phyloP scores from a whole-genome alignment of 2,888 invertebrate genomes.

The Heterodera filipjevi region DNA sequence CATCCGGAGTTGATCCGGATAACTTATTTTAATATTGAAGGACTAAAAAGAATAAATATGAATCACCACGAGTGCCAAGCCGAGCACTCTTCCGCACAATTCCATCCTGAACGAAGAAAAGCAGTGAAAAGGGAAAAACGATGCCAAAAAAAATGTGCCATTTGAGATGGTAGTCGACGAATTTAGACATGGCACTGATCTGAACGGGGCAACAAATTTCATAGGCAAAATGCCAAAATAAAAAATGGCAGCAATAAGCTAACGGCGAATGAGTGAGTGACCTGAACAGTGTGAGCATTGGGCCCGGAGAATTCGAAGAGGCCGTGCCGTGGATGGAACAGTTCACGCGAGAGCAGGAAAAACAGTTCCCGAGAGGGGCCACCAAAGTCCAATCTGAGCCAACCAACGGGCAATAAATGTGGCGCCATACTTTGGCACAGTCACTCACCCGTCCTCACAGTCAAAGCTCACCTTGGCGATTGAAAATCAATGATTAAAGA shows the following conservation, averaged over 20 bases:
- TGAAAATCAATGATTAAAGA: not conserved
- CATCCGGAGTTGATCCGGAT: no score
- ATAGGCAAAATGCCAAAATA: not conserved
- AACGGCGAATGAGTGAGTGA: not conserved
- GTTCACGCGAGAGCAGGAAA: constrained; percentile 91
- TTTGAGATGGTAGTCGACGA: constrained; percentile 93
- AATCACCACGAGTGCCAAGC: constrained; percentile 81
- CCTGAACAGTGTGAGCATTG: constrained; percentile 86
- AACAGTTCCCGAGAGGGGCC: constrained; percentile 97
- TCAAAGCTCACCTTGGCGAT: constrained; percentile 69
- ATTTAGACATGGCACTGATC: constrained; percentile 84
- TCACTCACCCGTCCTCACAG: constrained; percentile 81
- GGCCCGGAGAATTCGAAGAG: constrained; percentile 97
- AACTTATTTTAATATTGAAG: no score
- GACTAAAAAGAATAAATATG: not conserved
- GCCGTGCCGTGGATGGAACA: constrained; percentile 97
- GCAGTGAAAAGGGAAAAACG: constrained; percentile 1
- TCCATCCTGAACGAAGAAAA: constrained; percentile 48
- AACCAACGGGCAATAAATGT: not conserved
- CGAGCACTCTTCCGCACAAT: constrained; percentile 80
- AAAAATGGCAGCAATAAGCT: not conserved
- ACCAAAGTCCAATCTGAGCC: constrained; percentile 81
- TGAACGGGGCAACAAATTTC: constrained; percentile 46
- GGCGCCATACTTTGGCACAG: not conserved
- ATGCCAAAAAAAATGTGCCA: constrained; percentile 71